Evolutionary conservation across 1,140 invertebrate genomes (phyloP), one percentile per base, ranked within the genome.

Genomic region (Venustaconcha ellipsiformis): DNA sequence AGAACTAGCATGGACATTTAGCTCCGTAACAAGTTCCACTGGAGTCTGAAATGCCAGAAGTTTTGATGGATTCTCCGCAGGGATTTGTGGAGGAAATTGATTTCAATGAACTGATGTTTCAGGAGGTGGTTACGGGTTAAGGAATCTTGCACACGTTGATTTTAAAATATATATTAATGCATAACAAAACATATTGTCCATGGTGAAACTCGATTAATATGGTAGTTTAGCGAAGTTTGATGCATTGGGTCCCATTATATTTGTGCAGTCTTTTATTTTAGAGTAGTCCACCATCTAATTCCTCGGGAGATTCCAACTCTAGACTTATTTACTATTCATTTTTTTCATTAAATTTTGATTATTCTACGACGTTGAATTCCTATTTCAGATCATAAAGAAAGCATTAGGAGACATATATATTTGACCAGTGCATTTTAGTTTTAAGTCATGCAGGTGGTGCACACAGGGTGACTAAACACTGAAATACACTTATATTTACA

Each of bases 31-130:
- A 48, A 48, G 37, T 48, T 48, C 37, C 37, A 11, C 11, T 48
- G 37, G 11, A 48, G 37, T 48, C 37, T 48, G 37, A 48, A 48
- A 48, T 48, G 37, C 37, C 37, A 48, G 37, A 48, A 48, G 37
- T 48, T 48, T 48, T 6, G 37, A 87, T 87, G 86, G 86, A 85
- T 59, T 74, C 83, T 57, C 73, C 84, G 56, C 80, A 79, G 64
- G 80, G 79, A 11, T 88, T 88, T 83, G 83, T 84, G 23, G 86
- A 88, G 70, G 85, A 86, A 71, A 88, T 88, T 17, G 82, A 84
- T n/a, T 82, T 81, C 48, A 74, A 80, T 23, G 85, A 87, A 74
- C 74, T 88, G 14, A 67, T 81, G n/a, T 85, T 85, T 69, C 75
- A 83, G 37, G 84, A 87, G 86, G 86, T 86, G 72, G 60, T 14